phyloP scores from a whole-genome alignment of 2,888 invertebrate genomes.

The Cenopis cana region DNA sequence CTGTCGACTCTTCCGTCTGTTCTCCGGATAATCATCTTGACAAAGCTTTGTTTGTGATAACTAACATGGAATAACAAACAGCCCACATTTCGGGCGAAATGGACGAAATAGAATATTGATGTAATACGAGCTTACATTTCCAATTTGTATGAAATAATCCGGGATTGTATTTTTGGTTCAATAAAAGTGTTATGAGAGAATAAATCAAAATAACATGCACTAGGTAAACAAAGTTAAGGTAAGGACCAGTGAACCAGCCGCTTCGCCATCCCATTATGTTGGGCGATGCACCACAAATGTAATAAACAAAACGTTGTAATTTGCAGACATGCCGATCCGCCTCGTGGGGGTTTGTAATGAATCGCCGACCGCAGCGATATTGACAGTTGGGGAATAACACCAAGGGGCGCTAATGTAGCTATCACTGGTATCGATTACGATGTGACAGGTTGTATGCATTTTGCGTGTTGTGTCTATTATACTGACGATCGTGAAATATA shows the following conservation, averaged over 20 bases:
- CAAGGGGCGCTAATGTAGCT: constrained; percentile 20
- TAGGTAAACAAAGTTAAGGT: too few species aligned
- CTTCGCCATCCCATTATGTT: too few species aligned
- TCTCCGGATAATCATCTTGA: constrained; percentile 53
- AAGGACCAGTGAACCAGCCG: too few species aligned
- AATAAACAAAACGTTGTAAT: constrained; percentile 17
- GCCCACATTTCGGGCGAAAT: background rate
- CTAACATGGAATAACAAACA: constrained; percentile 10
- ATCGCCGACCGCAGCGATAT: constrained; percentile 10
- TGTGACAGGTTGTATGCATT: constrained; percentile 11
- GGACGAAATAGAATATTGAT: background rate
- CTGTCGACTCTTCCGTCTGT: constrained; percentile 58
- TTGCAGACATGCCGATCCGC: constrained; percentile 18
- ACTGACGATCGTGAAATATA: too few species aligned
- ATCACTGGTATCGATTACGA: constrained; percentile 21
- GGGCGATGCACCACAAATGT: background rate
- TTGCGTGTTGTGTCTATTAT: background rate
- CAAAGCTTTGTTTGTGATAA: constrained; percentile 11
- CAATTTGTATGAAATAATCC: background rate
- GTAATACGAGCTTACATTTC: background rate
- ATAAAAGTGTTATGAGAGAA: too few species aligned
- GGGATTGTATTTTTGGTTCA: too few species aligned
- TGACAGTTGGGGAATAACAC: constrained; percentile 25
- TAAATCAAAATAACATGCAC: too few species aligned
- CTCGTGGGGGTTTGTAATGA: constrained; percentile 17